Evolutionary conservation across 2,888 invertebrate species (phyloP).

Genomic region (Lamproptera curius): DNA sequence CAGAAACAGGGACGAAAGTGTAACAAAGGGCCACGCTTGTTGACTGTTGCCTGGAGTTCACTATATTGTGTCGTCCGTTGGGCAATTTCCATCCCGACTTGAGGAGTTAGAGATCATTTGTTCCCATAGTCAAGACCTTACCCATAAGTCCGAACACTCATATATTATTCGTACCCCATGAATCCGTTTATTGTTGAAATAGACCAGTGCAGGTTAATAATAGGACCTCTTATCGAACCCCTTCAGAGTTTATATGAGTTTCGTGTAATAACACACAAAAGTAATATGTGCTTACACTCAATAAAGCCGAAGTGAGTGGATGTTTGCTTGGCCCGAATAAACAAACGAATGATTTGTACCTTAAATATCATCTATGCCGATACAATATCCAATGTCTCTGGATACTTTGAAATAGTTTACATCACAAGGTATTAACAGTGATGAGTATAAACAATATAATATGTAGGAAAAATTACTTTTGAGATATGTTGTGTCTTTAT

Average conservation of each 20-base stretch:
- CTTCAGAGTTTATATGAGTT: background rate
- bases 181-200: background rate
- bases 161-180: conserved; percentile 36
- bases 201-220: conserved; percentile 15
- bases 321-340: conserved; percentile 21
- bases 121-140: conserved; percentile 38
- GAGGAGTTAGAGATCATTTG: conserved; percentile 51
- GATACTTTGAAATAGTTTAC: background rate
- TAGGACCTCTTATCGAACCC: background rate
- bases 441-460: too few species aligned
- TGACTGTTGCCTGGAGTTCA: conserved; percentile 51
- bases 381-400: background rate
- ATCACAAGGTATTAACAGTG: too few species aligned
- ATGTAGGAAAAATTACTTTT: too few species aligned
- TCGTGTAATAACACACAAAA: conserved; percentile 5
- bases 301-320: conserved; percentile 17
- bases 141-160: conserved; percentile 32
- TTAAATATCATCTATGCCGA: conserved; percentile 17
- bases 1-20: background rate
- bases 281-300: conserved; percentile 23
- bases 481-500: too few species aligned
- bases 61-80: conserved; percentile 39
- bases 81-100: conserved; percentile 39
- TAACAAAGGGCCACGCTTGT: conserved; percentile 38
- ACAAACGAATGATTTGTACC: conserved; percentile 22